Evolutionary conservation across 2,797 vertebrate species (phyloP).

Genomic region (Oreochromis mossambicus): DNA sequence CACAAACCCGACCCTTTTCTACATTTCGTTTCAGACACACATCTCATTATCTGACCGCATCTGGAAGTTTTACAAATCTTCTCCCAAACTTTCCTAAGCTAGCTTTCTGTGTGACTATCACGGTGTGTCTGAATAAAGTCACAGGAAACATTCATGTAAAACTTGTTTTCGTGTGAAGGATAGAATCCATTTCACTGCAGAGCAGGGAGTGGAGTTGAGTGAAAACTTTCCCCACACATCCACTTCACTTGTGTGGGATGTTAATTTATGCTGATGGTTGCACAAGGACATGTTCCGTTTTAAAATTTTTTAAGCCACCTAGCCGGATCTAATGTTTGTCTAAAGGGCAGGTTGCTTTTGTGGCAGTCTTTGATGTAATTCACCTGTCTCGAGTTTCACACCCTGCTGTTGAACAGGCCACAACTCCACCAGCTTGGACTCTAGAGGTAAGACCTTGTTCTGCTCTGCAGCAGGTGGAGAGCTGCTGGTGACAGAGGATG

Average conservation of each 20-base stretch:
- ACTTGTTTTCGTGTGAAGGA: neutral
- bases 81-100: neutral
- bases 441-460: neutral
- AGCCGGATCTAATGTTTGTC: neutral
- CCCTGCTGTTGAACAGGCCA: neutral
- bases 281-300: neutral
- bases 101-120: neutral
- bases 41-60: neutral
- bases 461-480: neutral
- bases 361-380: neutral
- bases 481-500: neutral
- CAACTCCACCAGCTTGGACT: neutral
- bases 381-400: neutral
- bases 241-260: neutral
- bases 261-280: neutral
- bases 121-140: neutral
- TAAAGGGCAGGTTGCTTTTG: neutral
- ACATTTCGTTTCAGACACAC: neutral
- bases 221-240: neutral
- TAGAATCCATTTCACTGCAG: neutral
- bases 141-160: neutral
- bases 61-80: neutral
- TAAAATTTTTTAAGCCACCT: neutral
- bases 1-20: neutral
- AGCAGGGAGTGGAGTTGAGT: neutral